Evolutionary conservation across 2,797 vertebrate species (phyloP).

Genomic region (Pantherophis vulpinus): DNA sequence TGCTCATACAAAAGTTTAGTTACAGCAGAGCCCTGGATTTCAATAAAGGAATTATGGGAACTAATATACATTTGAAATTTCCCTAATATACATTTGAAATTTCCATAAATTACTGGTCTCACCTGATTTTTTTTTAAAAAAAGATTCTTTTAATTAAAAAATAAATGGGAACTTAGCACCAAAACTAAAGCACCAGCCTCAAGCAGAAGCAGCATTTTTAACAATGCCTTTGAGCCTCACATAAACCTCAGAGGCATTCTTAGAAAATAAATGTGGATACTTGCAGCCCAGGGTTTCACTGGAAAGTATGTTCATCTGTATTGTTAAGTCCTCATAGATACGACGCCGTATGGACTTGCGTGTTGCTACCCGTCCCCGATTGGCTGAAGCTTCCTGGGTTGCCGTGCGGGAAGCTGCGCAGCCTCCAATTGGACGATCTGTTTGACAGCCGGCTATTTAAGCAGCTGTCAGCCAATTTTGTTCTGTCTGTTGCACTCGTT

Average conservation of each 20-base stretch:
- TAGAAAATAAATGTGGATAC: neutral
- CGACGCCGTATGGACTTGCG: too few species aligned
- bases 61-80: neutral
- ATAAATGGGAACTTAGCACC: neutral
- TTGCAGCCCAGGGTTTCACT: neutral
- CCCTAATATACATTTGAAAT: neutral
- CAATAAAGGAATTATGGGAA: neutral
- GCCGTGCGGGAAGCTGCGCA: too few species aligned
- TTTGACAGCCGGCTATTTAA: too few species aligned
- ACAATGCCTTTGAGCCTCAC: neutral
- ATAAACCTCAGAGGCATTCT: neutral
- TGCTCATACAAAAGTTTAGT: neutral
- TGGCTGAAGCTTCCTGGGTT: too few species aligned
- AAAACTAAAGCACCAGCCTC: neutral
- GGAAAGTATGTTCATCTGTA: neutral
- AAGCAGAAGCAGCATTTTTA: neutral
- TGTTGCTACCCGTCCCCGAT: too few species aligned
- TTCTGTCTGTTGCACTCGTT: too few species aligned
- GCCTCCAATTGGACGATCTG: too few species aligned
- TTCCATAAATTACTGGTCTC: neutral
- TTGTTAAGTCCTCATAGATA: too few species aligned
- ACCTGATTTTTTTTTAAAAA: neutral
- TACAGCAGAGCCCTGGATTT: neutral
- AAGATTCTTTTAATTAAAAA: neutral
- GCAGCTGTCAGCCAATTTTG: too few species aligned